Base-by-base conservation (phyloP, 2,113 vertebrate species). In the Amphiprion percula region DNA sequence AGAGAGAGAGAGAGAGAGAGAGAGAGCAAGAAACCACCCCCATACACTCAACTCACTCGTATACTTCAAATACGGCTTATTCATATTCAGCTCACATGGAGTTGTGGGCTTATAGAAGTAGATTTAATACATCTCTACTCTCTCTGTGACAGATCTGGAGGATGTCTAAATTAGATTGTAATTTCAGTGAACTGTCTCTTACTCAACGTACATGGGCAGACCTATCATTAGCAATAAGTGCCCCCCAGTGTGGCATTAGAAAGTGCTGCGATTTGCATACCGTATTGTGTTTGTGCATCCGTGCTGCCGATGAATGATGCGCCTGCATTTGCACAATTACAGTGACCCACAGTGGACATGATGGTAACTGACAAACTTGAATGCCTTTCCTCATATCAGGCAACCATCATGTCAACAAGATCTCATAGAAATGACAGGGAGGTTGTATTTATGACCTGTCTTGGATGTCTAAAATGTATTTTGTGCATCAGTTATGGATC, bases 141-240 rank as follows among this genome's bases (percentile, higher is more conserved):
- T 69, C 71, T 76, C 39, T 79, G 52, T 87, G 88, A 88, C 85
- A 84, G 86, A 86, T 81, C 70, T 69, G 50, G 84, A 83, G 67
- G 76, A 81, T 54, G 72, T 79, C 71, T 66, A 79, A 88, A 88
- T 87, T 80, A 79, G 64, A 88, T 68, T 74, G 76, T 83, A 76
- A 77, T 87, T 89, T 81, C 79, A 86, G 50, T 83, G 78, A 87
- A 86, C 74, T 81, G 54, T 88, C 63, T 84, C 55, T 71, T 63
- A 41, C 66, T 64, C 28, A 79, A 50, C 80, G 61, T 54, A 49
- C 55, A 74, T 49, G 68, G 78, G 56, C 83, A 70, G 80, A 72
- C 70, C 69, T 77, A 14, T 82, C 70, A 79, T 85, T 77, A 75
- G 60, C 19, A 26, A 39, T 62, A 76, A 73, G 68, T 75, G 56